Conservation (phyloP, 1,140 invertebrate species). For the Panagrolaimus sp. region DNA sequence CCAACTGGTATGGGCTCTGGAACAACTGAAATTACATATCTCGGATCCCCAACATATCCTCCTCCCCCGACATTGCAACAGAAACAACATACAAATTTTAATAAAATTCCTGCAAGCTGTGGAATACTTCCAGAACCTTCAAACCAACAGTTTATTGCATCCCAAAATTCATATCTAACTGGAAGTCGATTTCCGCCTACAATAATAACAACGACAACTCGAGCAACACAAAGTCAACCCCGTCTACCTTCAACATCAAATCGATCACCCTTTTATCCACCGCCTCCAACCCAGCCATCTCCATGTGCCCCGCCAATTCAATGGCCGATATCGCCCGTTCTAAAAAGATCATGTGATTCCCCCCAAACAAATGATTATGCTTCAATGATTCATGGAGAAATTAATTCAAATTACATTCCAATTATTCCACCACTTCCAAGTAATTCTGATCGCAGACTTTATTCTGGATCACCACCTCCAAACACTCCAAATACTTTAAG, state of each 20-base stretch:
- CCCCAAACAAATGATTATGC: conserved; percentile 6
- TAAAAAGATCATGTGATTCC: neutral
- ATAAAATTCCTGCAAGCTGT: conserved; percentile 11
- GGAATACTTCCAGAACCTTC: neutral
- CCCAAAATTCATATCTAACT: conserved; percentile 8
- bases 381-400: conserved; percentile 10
- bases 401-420: conserved; percentile 9
- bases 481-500: conserved; percentile 6
- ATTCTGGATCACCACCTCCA: neutral
- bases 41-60: neutral
- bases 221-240: neutral
- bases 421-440: neutral
- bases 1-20: neutral
- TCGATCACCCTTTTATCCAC: neutral
- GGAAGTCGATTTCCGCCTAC: neutral
- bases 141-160: neutral
- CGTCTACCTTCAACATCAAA: neutral
- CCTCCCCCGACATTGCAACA: neutral
- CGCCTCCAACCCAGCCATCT: neutral
- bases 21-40: neutral
- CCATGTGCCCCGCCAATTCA: neutral
- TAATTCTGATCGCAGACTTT: neutral
- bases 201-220: no score
- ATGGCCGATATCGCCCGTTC: neutral
- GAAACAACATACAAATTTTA: neutral